These are phyloP conservation scores for Oscheius myriophilus DNA, from an alignment of 2,888 invertebrate genomes.

Conservation along the genomic window DNA sequence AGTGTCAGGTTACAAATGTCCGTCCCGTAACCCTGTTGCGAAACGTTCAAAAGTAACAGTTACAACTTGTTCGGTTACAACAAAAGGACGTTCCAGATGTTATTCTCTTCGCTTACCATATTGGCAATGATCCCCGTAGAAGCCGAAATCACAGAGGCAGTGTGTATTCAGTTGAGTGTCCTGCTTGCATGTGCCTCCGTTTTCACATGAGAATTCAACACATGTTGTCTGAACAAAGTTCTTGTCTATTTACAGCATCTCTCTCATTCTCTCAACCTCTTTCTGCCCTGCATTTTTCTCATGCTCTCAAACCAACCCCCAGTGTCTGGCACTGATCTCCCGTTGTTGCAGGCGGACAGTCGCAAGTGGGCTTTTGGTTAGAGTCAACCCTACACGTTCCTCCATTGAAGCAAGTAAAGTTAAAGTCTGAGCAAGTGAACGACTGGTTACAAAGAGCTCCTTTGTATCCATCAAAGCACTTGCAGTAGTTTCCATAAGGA, in stretches of 20 bases:
- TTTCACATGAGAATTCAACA: neutral
- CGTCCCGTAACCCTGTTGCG: no score
- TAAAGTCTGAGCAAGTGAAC: slow-evolving; percentile 9
- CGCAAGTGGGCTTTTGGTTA: neutral
- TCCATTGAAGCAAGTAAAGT: slow-evolving; percentile 16
- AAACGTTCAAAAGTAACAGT: no score
- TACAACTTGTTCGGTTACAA: neutral
- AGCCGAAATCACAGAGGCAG: slow-evolving; percentile 11
- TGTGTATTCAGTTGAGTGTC: slow-evolving; percentile 2
- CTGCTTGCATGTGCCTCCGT: slow-evolving; percentile 8
- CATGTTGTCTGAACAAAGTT: slow-evolving; percentile 12
- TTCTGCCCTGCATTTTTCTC: neutral
- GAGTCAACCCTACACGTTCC: slow-evolving; percentile 11
- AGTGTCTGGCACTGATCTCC: slow-evolving; percentile 13
- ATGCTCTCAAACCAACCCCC: slow-evolving; percentile 4
- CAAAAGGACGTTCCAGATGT: no score
- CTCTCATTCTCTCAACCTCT: slow-evolving; percentile 21
- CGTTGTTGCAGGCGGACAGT: slow-evolving; percentile 3
- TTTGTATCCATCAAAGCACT: slow-evolving; percentile 12
- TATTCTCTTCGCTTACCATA: slow-evolving; percentile 2
- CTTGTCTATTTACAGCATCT: no score
- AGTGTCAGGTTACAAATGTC: no score
- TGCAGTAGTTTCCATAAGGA: slow-evolving; percentile 11
- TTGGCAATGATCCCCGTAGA: slow-evolving; percentile 18
- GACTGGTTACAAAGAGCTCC: slow-evolving; percentile 1